Percentiles rank a stretch among this genome's conserved stretches.
Conservation (phyloP, 2,113 vertebrate species). For the Labeo catla region DNA sequence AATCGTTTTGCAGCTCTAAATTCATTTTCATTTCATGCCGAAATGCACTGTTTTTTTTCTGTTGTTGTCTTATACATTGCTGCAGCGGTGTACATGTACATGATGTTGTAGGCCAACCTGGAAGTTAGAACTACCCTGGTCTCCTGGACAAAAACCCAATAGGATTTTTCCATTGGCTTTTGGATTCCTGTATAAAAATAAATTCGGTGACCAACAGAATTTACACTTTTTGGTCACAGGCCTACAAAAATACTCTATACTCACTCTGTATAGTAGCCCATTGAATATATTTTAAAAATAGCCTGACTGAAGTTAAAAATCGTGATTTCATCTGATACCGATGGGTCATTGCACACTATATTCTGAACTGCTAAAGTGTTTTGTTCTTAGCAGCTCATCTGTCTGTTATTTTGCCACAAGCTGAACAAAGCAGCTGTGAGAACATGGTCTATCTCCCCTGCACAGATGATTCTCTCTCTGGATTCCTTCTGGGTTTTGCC, state of each 20-base stretch:
- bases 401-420: slow-evolving; percentile 24
- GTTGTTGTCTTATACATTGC: no score
- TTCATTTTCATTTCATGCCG: no score
- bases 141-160: no score
- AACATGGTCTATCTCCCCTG: not conserved
- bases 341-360: not conserved
- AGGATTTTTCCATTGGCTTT: not conserved
- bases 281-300: not conserved
- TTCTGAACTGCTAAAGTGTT: not conserved
- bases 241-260: no score
- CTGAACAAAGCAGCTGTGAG: slow-evolving; percentile 14
- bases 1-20: no score
- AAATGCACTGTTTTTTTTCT: no score
- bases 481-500: not conserved
- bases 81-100: no score
- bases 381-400: not conserved
- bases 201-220: no score
- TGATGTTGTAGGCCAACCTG: no score
- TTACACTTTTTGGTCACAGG: no score
- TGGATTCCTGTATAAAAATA: not conserved
- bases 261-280: not conserved
- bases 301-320: not conserved
- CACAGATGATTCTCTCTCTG: slow-evolving; percentile 13
- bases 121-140: no score
- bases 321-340: not conserved